Evolutionary conservation across 2,888 invertebrate genomes (phyloP), one percentile per base, ranked within the genome.

Genomic region (Eilema depressum): DNA sequence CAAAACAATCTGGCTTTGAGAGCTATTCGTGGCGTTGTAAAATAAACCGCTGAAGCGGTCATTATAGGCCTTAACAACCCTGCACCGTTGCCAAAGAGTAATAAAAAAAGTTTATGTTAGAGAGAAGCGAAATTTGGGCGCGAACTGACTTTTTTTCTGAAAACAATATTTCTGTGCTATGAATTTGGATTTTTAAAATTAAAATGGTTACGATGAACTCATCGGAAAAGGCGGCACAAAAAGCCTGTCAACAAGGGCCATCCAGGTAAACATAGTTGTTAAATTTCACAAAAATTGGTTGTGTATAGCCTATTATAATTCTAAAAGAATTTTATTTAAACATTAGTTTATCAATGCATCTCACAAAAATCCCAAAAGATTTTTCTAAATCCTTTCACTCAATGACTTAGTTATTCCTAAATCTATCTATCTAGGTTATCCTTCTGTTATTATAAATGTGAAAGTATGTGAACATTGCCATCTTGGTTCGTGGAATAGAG

Each of bases 181-280:
- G 79, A 75, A 75, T 75, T 76, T 75, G 63, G 30, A 70, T 72
- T 74, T 81, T 81, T 76, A 69, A 77, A 80, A 83, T 86, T 90
- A 95, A 88, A 92, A 95, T 95, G 95, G 95, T 95, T 87, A 95
- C 95, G 84, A 95, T 95, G 95, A 95, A 95, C 77, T 94, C 95
- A 75, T 90, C 93, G 20, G 95, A 95, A 72, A 95, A 96, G 95
- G 90, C 93, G 86, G 93, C 95, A 87, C 93, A 95, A 88, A 95
- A 95, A 91, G 95, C 95, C 89, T 95, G 93, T 91, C 95, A 92
- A 86, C 93, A 96, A 86, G 96, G 93, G 80, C 95, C 95, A 69
- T 95, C 95, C 66, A 94, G 94, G 95, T 94, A 82, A 70, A 68
- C 10, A 41, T 59, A 60, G 28, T n/a, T 30, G 26, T 14, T 28